phyloP scores from a whole-genome alignment of 2,888 invertebrate species.

The Cryptophagus acutangulus region DNA sequence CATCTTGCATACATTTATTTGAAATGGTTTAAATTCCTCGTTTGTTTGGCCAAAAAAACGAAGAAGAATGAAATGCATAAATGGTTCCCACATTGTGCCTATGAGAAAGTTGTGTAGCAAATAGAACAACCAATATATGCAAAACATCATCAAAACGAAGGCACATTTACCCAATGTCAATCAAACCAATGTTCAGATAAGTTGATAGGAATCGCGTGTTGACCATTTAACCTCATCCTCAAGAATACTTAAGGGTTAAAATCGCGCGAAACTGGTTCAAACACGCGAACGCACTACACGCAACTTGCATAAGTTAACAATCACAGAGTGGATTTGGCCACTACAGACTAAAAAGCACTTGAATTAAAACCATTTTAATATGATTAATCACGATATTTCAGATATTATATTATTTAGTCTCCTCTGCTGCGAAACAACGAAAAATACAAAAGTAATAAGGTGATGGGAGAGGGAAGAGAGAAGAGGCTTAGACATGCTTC shows the following conservation, averaged over 20 bases:
- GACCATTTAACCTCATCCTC: conserved; percentile 35
- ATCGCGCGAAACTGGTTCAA: conserved; percentile 32
- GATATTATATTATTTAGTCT: no score
- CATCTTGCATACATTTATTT: conserved; percentile 19
- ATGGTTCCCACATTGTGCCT: no score
- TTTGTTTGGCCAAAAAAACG: no score
- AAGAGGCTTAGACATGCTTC: no score
- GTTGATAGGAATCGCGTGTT: conserved; percentile 44
- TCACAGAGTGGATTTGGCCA: conserved; percentile 35
- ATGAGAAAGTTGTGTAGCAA: no score
- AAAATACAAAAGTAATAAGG: no score
- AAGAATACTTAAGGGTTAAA: conserved; percentile 37
- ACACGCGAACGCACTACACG: conserved; percentile 46
- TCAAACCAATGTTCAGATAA: conserved; percentile 42
- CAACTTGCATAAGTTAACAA: conserved; percentile 46
- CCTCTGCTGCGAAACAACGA: no score
- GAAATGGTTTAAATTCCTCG: no score
- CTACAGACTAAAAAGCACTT: conserved; percentile 31
- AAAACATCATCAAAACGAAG: conserved; percentile 41
- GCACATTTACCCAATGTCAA: conserved; percentile 46
- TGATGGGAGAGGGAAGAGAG: no score
- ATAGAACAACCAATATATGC: no score
- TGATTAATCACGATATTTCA: conserved; percentile 33
- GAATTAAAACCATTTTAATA: conserved; percentile 29
- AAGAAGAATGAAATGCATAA: no score